phyloP scores from a whole-genome alignment of 2,888 invertebrate genomes.

The Amblyjoppa proteus region DNA sequence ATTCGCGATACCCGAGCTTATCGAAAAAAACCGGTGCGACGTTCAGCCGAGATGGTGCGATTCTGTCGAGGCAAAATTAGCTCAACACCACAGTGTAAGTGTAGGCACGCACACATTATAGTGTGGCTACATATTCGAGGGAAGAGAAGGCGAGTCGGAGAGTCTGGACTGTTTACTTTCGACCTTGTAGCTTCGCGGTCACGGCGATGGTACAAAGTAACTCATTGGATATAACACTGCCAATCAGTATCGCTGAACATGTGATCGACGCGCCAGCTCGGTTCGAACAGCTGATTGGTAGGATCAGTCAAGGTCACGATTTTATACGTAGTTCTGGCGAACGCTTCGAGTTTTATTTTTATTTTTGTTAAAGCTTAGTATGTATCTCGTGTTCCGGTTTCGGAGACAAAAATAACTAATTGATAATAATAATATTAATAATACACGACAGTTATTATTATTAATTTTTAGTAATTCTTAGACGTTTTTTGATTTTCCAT shows the following conservation, averaged over 20 bases:
- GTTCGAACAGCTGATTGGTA: constrained; percentile 54
- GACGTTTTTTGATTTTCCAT: background rate
- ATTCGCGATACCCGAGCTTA: constrained; percentile 12
- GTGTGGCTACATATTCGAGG: background rate
- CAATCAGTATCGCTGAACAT: constrained; percentile 35
- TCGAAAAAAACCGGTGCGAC: background rate
- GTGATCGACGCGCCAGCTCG: constrained; percentile 36
- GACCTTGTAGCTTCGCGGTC: constrained; percentile 54
- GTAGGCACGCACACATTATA: background rate
- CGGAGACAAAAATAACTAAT: background rate
- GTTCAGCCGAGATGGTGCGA: background rate
- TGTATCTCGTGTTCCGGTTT: background rate
- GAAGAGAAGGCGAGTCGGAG: constrained; percentile 18
- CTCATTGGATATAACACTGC: constrained; percentile 23
- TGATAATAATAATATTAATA: background rate
- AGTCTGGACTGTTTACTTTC: constrained; percentile 33
- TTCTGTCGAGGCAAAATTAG: constrained; percentile 21
- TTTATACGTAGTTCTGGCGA: background rate
- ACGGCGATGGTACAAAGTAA: constrained; percentile 15
- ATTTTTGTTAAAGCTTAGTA: background rate
- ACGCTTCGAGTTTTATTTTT: background rate
- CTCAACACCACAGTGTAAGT: no score
- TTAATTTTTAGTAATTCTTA: background rate
- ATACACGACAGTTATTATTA: background rate
- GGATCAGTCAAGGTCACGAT: constrained; percentile 18